A percentile compares a stretch with the other conserved stretches of the same genome.
Evolutionary conservation across 2,113 vertebrate genomes (phyloP).

Genomic region (Rhinolophus ferrumequinum): DNA sequence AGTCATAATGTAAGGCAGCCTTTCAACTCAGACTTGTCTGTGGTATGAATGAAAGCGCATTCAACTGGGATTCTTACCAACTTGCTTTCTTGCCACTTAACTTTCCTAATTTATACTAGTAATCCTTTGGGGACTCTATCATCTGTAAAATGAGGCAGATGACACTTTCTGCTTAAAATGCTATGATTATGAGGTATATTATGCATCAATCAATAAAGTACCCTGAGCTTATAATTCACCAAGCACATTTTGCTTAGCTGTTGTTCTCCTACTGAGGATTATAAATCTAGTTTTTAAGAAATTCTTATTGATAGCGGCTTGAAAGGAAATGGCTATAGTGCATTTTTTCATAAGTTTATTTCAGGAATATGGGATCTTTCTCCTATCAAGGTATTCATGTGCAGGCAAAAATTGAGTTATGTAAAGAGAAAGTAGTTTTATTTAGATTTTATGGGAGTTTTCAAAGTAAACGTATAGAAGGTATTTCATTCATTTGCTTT

Average conservation of each 20-base stretch:
- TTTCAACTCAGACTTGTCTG: background rate
- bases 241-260: constrained; percentile 72
- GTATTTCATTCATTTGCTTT: constrained; percentile 6
- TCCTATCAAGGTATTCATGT: background rate
- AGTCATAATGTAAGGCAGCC: background rate
- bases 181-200: constrained; percentile 56
- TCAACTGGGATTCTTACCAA: background rate
- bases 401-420: constrained; percentile 8
- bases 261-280: constrained; percentile 69
- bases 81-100: constrained; percentile 8
- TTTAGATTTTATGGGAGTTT: constrained; percentile 62
- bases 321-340: constrained; percentile 59
- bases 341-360: constrained; percentile 76
- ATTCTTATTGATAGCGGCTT: constrained; percentile 71
- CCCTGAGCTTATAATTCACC: constrained; percentile 75
- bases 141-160: background rate
- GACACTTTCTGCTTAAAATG: constrained; percentile 25
- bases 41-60: constrained; percentile 2
- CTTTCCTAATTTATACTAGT: background rate
- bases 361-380: constrained; percentile 37
- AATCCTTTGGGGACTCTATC: background rate
- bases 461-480: constrained; percentile 51
- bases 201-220: constrained; percentile 66
- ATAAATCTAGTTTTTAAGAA: constrained; percentile 39
- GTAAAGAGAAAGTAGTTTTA: constrained; percentile 72